Evolutionary conservation across 2,797 vertebrate species (phyloP).

Genomic region (Clarias fuscus): DNA sequence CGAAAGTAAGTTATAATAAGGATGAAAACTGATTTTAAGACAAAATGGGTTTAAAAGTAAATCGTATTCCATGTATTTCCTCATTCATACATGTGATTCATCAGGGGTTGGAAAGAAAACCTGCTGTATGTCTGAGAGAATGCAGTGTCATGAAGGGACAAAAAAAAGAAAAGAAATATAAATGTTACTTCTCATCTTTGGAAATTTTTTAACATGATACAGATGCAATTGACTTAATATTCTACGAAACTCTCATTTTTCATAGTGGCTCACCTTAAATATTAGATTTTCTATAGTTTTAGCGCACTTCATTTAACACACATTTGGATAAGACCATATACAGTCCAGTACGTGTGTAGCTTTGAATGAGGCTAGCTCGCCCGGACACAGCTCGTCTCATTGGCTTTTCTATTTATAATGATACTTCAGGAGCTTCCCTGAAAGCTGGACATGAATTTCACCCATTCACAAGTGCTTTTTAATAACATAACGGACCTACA

Average conservation of each 20-base stretch:
- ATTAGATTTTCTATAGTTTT: neutral
- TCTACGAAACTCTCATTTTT: neutral
- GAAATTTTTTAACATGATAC: neutral
- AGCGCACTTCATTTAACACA: neutral
- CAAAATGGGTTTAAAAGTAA: neutral
- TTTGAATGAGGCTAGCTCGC: neutral
- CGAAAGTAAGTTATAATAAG: neutral
- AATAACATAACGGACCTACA: neutral
- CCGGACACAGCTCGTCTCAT: neutral
- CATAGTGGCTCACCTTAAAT: too few species aligned
- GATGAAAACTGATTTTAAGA: neutral
- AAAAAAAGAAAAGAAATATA: neutral
- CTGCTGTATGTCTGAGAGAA: neutral
- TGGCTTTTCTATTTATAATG: neutral
- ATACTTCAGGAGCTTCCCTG: neutral
- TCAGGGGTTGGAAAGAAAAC: neutral
- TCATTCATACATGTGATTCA: neutral
- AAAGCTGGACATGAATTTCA: neutral
- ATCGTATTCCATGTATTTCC: neutral
- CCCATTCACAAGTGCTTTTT: neutral
- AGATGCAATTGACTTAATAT: neutral
- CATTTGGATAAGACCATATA: neutral
- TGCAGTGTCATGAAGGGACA: neutral
- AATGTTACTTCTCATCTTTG: too few species aligned
- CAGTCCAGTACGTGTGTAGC: neutral